phyloP scores from a whole-genome alignment of 2,888 invertebrate genomes.

The Trissolcus brochymenae region DNA sequence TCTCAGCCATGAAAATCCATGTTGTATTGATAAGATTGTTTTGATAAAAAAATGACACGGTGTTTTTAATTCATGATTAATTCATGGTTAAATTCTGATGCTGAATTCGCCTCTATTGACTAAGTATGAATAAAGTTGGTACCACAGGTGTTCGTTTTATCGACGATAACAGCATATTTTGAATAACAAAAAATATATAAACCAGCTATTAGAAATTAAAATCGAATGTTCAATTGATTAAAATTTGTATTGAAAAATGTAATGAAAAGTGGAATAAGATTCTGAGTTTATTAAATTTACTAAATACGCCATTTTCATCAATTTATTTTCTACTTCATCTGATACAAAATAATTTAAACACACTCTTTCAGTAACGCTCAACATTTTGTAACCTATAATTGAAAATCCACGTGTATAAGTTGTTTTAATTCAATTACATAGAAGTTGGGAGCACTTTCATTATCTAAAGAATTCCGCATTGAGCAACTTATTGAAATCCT shows the following conservation, averaged over 20 bases:
- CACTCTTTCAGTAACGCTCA: neutral
- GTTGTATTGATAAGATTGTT: too few relatives aligned
- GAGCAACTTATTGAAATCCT: slow-evolving; percentile 55
- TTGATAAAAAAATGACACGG: too few relatives aligned
- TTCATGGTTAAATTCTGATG: too few relatives aligned
- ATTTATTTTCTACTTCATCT: neutral
- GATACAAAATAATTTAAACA: neutral
- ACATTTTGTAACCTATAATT: neutral
- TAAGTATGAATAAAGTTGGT: too few relatives aligned
- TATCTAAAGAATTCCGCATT: slow-evolving; percentile 65
- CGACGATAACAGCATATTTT: too few relatives aligned
- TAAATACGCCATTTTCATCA: neutral
- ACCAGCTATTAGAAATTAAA: too few relatives aligned
- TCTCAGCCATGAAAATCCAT: too few relatives aligned
- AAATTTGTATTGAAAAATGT: neutral
- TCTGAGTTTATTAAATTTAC: neutral
- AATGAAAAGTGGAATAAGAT: neutral
- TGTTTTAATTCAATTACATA: slow-evolving; percentile 66
- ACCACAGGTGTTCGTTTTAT: too few relatives aligned
- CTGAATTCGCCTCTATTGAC: too few relatives aligned
- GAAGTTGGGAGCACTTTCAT: slow-evolving; percentile 64
- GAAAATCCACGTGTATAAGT: slow-evolving; percentile 58
- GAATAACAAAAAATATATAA: too few relatives aligned
- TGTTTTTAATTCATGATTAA: too few relatives aligned
- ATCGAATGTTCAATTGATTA: neutral